Base-by-base conservation (phyloP, 2,888 invertebrate genomes). In the Limenitis camilla region DNA sequence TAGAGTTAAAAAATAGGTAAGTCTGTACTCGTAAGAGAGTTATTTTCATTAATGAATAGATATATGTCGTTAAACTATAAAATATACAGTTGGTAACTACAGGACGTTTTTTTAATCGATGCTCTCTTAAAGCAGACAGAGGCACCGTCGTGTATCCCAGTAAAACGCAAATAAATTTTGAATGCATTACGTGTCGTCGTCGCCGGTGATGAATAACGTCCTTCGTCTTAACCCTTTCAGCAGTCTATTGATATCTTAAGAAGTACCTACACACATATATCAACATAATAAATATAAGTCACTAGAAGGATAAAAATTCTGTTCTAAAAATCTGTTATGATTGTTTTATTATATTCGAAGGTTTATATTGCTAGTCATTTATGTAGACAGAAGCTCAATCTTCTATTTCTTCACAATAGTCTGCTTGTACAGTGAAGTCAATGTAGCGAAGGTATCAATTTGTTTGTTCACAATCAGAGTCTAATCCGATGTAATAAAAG, bases 151-250 rank as follows among this genome's bases (percentile, higher is more conserved):
- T 74, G 76, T 76, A 75, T 71, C 71, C 61, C 68, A 64, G 77
- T 80, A 72, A 81, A 79, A 80, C 75, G 79, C 78, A 79, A 75
- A 85, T 85, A 84, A 83, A 85, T 84, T 78, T 76, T 67, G 74
- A 78, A 74, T 71, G 76, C 82, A 82, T 84, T 82, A 78, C 78
- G 70, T 68, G 63, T 63, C 62, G 63, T 63, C 62, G 63, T 62
- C 60, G 63, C 62, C 60, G 49, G 72, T 82, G 82, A 85, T 82
- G 76, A 71, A 84, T 81, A 69, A 75, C 80, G 74, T 78, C 78
- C 80, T 76, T 67, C 62, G 51, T 47, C 64, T 70, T 68, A 76
- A 76, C 80, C 79, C 83, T 82, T 81, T 81, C 72, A 74, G 67
- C 62, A 56, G 58, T 52, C 48, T 40, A 43, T 55, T 45, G 41